Evolutionary conservation across 2,888 invertebrate genomes (phyloP).

Genomic region (Cloeon dipterum): DNA sequence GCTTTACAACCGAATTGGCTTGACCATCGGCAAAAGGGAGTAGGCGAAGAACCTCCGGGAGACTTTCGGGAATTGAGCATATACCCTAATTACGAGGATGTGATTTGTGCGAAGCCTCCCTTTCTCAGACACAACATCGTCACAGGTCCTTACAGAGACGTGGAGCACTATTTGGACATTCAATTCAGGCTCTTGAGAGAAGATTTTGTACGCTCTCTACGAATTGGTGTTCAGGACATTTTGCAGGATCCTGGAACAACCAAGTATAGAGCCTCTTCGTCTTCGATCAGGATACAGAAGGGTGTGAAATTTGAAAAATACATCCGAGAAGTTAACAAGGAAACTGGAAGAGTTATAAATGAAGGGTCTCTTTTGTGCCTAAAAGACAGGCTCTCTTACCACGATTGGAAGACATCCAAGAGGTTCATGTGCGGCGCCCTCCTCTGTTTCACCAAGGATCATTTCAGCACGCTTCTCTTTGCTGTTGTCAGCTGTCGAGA

Average conservation of each 20-base stretch:
- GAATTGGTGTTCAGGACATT: slow-evolving; percentile 6
- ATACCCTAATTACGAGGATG: slow-evolving; percentile 12
- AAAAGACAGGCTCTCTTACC: slow-evolving; percentile 12
- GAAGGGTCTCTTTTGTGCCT: slow-evolving; percentile 21
- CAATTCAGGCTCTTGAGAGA: slow-evolving; percentile 23
- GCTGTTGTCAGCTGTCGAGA: slow-evolving; percentile 16
- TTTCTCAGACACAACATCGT: slow-evolving; percentile 18
- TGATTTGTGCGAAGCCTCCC: slow-evolving; percentile 7
- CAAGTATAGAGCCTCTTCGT: too few species aligned
- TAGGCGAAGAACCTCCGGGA: too few species aligned
- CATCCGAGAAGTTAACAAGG: too few species aligned
- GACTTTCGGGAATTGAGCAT: slow-evolving; percentile 11
- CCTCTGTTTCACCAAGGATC: slow-evolving; percentile 20
- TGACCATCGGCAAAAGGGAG: too few species aligned
- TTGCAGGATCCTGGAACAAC: too few species aligned
- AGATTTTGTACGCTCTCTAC: slow-evolving; percentile 21
- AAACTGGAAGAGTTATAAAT: too few species aligned
- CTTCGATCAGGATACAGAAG: slow-evolving; percentile 18
- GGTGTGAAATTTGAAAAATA: slow-evolving; percentile 23
- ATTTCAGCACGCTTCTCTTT: slow-evolving; percentile 19
- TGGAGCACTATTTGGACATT: slow-evolving; percentile 23
- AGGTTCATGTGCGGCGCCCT: slow-evolving; percentile 20
- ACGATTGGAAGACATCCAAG: slow-evolving; percentile 17
- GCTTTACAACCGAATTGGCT: too few species aligned
- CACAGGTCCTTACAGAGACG: slow-evolving; percentile 16